These are phyloP conservation scores for Achatina immaculata DNA, from an alignment of 1,140 invertebrate genomes.

Conservation along the genomic window DNA sequence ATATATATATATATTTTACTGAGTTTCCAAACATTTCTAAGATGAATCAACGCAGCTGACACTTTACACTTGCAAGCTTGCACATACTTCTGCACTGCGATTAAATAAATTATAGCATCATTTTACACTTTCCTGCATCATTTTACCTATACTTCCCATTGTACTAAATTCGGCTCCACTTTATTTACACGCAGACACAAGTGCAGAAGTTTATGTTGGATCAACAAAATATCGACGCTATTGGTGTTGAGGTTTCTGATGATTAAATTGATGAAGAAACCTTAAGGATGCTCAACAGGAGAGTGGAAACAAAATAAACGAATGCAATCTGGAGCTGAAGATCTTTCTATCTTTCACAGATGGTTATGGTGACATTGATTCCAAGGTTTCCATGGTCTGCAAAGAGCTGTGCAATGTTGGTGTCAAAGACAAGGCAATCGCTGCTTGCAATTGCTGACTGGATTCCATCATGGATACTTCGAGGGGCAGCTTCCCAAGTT, in stretches of 20 bases:
- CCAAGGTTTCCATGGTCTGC: constrained; percentile 99
- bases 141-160: background rate
- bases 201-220: background rate
- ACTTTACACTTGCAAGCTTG: no score
- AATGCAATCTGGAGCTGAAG: background rate
- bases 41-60: no score
- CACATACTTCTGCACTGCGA: no score
- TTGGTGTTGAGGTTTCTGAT: background rate
- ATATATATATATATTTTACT: no score
- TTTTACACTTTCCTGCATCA: background rate
- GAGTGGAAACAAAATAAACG: background rate
- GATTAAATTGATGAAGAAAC: background rate
- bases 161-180: background rate
- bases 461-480: constrained; percentile 98
- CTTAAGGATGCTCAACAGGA: background rate
- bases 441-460: constrained; percentile 97
- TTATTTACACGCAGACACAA: background rate
- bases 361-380: constrained; percentile 96
- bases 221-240: background rate
- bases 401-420: constrained; percentile 96
- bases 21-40: no score
- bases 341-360: constrained; percentile 55
- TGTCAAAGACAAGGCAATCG: constrained; percentile 99
- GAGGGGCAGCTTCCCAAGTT: constrained; percentile 98
- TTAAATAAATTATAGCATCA: no score